Evolutionary conservation across 2,113 vertebrate genomes (phyloP).

Genomic region (Centrocercus urophasianus): DNA sequence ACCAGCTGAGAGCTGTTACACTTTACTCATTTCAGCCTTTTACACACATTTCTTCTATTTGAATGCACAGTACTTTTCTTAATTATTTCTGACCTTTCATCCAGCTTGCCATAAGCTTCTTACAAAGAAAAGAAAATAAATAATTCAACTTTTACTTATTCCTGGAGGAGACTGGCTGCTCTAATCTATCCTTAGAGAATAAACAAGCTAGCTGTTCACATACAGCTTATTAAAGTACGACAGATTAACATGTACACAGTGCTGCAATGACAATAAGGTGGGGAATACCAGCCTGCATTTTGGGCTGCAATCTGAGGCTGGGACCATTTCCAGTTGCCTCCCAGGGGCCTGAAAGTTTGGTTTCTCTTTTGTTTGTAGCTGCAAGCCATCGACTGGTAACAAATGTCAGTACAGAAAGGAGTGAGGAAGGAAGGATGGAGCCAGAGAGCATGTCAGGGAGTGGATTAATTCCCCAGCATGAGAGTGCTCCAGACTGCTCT

Average conservation of each 20-base stretch:
- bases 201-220: conserved; percentile 67
- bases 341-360: not conserved
- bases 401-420: not conserved
- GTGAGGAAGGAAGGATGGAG: not conserved
- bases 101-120: conserved; percentile 70
- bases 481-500: not conserved
- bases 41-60: conserved; percentile 18
- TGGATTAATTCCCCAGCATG: not conserved
- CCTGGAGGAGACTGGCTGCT: conserved; percentile 67
- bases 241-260: conserved; percentile 46
- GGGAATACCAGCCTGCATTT: not conserved
- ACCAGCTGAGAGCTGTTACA: not conserved
- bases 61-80: conserved; percentile 49
- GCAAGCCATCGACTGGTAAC: not conserved
- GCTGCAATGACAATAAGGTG: not conserved
- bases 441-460: not conserved
- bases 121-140: conserved; percentile 74
- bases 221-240: conserved; percentile 47
- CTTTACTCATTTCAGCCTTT: not conserved
- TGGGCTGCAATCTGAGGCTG: not conserved
- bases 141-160: conserved; percentile 73
- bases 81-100: conserved; percentile 78
- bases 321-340: not conserved
- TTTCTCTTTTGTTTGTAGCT: conserved; percentile 11
- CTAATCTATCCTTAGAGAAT: conserved; percentile 74